Percentiles rank a stretch among this genome's conserved stretches.
Evolutionary conservation across 1,140 invertebrate species (phyloP).

Genomic region (Ptiloglossa arizonensis): DNA sequence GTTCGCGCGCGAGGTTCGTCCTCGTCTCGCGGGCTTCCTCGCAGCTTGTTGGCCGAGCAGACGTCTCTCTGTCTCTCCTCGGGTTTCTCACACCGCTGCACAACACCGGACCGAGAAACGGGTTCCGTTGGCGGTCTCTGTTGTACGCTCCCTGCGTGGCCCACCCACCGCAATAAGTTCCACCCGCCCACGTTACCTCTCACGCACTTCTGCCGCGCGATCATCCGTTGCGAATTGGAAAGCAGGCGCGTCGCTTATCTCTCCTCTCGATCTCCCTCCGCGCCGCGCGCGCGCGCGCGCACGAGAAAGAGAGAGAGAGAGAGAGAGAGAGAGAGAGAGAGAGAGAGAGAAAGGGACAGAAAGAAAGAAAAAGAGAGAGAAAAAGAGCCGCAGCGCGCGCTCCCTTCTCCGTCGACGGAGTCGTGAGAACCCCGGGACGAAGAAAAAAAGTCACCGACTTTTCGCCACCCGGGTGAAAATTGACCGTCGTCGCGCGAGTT

Average conservation of each 20-base stretch:
- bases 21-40: background rate
- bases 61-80: constrained; percentile 1
- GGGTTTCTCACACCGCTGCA: background rate
- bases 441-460: too few species aligned
- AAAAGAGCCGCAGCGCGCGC: too few species aligned
- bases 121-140: constrained; percentile 50
- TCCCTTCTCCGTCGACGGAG: too few species aligned
- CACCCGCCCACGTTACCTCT: constrained; percentile 76
- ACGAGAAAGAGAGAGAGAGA: too few species aligned
- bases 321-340: too few species aligned
- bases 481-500: too few species aligned
- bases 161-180: constrained; percentile 76
- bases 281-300: too few species aligned
- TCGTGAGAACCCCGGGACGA: too few species aligned
- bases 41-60: too few species aligned
- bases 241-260: constrained; percentile 73
- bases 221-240: constrained; percentile 76
- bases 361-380: too few species aligned
- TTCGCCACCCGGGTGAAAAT: too few species aligned
- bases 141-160: constrained; percentile 61
- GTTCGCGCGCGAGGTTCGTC: background rate
- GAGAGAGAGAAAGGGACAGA: too few species aligned
- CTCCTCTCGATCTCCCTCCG: constrained; percentile 46
- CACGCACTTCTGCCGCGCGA: constrained; percentile 73
- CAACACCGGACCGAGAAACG: constrained; percentile 2